Conservation (phyloP, 2,797 vertebrate genomes). For the Galagoides demidoff region DNA sequence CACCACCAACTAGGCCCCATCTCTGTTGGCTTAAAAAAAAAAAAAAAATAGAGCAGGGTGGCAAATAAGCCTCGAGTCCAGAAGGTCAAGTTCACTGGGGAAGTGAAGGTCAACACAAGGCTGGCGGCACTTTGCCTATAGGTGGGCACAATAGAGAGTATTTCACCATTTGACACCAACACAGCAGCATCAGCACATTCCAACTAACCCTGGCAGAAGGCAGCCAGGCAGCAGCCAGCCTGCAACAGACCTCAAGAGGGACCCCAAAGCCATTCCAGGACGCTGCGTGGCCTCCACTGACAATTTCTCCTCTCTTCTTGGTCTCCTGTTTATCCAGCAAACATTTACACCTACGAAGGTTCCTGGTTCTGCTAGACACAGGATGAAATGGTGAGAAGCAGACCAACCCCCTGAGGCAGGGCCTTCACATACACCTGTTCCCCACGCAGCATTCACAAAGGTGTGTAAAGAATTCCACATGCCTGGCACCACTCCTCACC, state of each 20-base stretch:
- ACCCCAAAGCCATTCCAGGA: not conserved
- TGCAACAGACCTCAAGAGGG: not conserved
- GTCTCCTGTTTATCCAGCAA: not conserved
- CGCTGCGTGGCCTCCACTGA: fast-evolving
- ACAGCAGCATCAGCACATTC: not conserved
- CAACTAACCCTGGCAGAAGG: not conserved
- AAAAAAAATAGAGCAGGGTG: not conserved
- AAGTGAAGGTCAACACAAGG: not conserved
- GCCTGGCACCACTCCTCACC: not conserved
- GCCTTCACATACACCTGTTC: not conserved
- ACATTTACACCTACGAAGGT: not conserved
- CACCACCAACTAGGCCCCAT: fast-evolving
- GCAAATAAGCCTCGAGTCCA: not conserved
- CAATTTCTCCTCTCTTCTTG: not conserved
- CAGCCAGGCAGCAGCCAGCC: fast-evolving
- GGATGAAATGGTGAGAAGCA: not conserved
- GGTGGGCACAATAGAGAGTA: fast-evolving
- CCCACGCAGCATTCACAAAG: not conserved
- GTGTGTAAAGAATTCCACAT: fast-evolving
- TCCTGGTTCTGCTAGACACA: not conserved
- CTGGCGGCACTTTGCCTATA: not conserved
- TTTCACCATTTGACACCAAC: not conserved
- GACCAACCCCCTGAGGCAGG: not conserved
- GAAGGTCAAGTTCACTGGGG: not conserved
- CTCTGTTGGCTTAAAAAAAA: not conserved